Evolutionary conservation across 2,888 invertebrate species (phyloP).

Genomic region (Sinohyriopsis cumingii): DNA sequence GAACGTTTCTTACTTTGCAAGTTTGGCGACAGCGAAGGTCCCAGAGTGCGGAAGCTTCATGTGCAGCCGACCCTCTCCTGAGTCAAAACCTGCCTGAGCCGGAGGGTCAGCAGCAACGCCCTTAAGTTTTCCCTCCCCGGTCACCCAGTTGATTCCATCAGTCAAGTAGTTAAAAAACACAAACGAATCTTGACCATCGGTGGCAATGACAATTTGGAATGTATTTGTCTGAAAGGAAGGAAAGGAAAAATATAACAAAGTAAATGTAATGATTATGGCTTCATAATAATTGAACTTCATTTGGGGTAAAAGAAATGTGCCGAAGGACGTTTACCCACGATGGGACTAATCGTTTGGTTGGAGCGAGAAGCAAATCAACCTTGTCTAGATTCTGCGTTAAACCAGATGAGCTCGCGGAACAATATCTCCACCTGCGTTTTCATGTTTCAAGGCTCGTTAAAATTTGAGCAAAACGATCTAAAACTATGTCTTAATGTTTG

Average conservation of each 20-base stretch:
- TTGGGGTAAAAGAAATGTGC: too few species aligned
- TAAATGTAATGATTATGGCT: too few species aligned
- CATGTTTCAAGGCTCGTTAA: too few species aligned
- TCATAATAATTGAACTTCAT: not conserved
- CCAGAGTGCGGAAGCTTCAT: conserved; percentile 89
- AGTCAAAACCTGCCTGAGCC: conserved; percentile 93
- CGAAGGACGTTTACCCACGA: too few species aligned
- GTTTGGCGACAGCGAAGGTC: conserved; percentile 87
- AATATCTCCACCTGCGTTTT: too few species aligned
- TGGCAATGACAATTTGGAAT: conserved; percentile 85
- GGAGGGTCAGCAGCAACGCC: conserved; percentile 88
- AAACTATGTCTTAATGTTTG: too few species aligned
- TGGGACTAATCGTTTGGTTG: too few species aligned
- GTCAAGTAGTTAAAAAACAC: conserved; percentile 90
- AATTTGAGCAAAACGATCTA: too few species aligned
- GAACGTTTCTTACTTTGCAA: conserved; percentile 79
- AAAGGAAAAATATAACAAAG: not conserved
- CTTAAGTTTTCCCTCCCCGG: conserved; percentile 81
- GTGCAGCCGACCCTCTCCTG: conserved; percentile 83
- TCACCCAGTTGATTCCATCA: conserved; percentile 92
- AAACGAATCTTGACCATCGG: conserved; percentile 86
- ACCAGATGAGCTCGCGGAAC: too few species aligned
- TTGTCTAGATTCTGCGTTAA: too few species aligned
- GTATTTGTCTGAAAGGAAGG: conserved; percentile 80
- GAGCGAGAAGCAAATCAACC: too few species aligned